Evolutionary conservation across 2,113 vertebrate species (phyloP).

Genomic region (Ictidomys tridecemlineatus): DNA sequence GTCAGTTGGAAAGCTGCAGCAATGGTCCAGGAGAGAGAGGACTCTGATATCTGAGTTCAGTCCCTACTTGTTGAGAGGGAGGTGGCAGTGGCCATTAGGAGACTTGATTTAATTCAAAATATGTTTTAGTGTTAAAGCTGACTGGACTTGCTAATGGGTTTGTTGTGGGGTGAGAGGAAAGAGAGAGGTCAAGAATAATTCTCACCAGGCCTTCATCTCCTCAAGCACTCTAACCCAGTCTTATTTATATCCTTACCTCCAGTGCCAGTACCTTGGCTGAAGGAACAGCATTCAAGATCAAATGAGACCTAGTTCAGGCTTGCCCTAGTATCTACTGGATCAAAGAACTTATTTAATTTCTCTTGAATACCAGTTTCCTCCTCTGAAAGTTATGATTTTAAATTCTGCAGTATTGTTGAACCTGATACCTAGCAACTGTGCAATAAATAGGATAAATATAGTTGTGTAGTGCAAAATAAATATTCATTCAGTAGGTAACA

Average conservation of each 20-base stretch:
- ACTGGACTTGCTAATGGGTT: not conserved
- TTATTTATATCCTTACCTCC: not conserved
- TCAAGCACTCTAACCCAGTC: not conserved
- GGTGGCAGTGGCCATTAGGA: not conserved
- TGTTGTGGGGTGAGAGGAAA: not conserved
- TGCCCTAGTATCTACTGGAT: not conserved
- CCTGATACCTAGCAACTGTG: not conserved
- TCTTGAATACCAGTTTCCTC: conserved; percentile 13
- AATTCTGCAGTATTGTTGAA: not conserved
- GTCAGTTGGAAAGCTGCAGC: not conserved
- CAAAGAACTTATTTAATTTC: not conserved
- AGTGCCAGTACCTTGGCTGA: not conserved
- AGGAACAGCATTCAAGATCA: not conserved
- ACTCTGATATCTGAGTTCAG: not conserved
- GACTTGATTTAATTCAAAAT: not conserved
- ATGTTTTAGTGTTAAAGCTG: not conserved
- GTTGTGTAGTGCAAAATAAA: not conserved
- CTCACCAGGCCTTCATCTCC: not conserved
- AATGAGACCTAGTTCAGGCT: not conserved
- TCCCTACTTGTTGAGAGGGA: not conserved
- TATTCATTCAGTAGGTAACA: not conserved
- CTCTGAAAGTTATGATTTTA: not conserved
- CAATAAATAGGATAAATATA: not conserved
- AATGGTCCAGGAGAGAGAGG: not conserved
- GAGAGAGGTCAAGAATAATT: not conserved